These are phyloP conservation scores for Dolichomitus sp. DNA, from an alignment of 2,888 invertebrate genomes.

Conservation along the genomic window DNA sequence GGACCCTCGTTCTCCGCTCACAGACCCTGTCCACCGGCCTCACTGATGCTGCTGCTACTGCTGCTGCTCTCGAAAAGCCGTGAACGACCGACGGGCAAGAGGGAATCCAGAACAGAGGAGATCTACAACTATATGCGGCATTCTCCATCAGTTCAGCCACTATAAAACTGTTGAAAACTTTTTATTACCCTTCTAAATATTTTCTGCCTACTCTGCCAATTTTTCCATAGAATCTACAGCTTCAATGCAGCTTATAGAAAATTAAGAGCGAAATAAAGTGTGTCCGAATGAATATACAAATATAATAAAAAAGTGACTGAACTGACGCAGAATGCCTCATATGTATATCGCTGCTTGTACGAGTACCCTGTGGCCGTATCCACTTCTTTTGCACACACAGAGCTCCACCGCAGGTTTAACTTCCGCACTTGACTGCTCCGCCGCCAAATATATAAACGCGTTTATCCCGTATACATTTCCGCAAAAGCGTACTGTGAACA, in stretches of 20 bases:
- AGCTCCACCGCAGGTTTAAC: background rate
- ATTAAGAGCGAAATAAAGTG: too few species aligned
- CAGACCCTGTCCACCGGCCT: slow-evolving; percentile 8
- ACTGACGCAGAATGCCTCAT: too few species aligned
- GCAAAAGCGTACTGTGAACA: background rate
- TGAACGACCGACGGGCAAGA: slow-evolving; percentile 46
- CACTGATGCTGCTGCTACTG: background rate
- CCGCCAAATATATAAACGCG: background rate
- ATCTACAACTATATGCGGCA: slow-evolving; percentile 16
- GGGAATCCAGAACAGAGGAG: slow-evolving; percentile 39
- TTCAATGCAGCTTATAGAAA: too few species aligned
- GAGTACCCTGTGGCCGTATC: slow-evolving; percentile 17
- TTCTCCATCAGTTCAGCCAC: too few species aligned
- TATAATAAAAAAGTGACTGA: too few species aligned
- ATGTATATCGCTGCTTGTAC: background rate
- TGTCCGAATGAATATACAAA: too few species aligned
- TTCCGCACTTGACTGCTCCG: slow-evolving; percentile 10
- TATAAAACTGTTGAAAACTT: too few species aligned
- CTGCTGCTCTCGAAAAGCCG: slow-evolving; percentile 40
- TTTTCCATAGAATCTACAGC: too few species aligned
- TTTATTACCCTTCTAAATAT: too few species aligned
- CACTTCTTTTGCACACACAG: slow-evolving; percentile 10
- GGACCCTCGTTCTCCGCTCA: slow-evolving; percentile 72
- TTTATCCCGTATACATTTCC: background rate
- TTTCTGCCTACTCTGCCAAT: too few species aligned